phyloP scores from a whole-genome alignment of 64 coral and sea anemone genomes.

The Acropora yongei region DNA sequence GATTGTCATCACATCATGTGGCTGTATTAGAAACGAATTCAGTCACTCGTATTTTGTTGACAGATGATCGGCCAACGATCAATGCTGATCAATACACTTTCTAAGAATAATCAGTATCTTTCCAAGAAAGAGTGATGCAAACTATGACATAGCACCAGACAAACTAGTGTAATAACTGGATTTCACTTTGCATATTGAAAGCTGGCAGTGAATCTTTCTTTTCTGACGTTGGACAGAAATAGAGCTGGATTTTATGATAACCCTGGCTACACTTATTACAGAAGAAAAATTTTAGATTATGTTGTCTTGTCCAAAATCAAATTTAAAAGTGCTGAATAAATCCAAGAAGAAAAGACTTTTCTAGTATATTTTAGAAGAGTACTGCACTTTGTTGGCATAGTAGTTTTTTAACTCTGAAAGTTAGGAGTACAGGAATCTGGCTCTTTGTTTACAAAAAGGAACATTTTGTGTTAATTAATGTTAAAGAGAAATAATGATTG shows the following conservation, averaged over 20 bases:
- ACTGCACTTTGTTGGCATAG: background rate
- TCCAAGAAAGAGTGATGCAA: background rate
- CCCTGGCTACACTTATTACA: background rate
- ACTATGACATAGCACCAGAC: background rate
- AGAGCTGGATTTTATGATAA: conserved; percentile 5
- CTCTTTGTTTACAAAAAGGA: background rate
- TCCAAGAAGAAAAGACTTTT: background rate
- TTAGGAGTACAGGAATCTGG: no score
- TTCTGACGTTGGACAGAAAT: background rate
- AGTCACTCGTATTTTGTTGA: no score
- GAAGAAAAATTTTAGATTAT: background rate
- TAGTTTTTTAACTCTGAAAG: background rate
- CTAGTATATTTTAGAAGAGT: background rate
- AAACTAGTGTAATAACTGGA: conserved; percentile 1
- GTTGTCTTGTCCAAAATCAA: background rate
- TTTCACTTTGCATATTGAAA: background rate
- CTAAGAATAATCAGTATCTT: no score
- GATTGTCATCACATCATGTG: background rate
- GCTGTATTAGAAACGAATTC: no score
- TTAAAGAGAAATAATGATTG: no score
- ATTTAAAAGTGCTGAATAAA: background rate
- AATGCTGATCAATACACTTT: no score
- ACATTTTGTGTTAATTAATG: no score
- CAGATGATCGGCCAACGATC: no score
- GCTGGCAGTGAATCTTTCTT: background rate